These are phyloP conservation scores for Sphaerophoria taeniata DNA, from an alignment of 2,888 invertebrate genomes.

Conservation along the genomic window DNA sequence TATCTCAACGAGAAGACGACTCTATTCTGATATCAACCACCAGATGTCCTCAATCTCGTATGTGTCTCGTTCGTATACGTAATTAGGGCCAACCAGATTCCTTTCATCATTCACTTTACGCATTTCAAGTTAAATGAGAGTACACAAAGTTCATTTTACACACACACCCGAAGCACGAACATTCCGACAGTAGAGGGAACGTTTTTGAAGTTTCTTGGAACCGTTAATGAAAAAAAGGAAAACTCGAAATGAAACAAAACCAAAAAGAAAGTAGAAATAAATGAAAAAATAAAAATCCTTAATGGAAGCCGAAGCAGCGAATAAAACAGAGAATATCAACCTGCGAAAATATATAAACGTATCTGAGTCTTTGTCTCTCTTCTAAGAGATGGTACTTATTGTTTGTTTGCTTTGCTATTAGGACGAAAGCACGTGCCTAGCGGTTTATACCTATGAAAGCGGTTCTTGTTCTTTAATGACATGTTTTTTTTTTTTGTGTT, in stretches of 20 bases:
- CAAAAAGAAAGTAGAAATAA: conserved; percentile 7
- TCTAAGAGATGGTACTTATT: conserved; percentile 3
- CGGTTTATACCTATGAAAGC: conserved; percentile 21
- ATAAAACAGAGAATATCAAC: conserved; percentile 16
- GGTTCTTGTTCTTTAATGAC: conserved; percentile 35
- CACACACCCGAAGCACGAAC: neutral
- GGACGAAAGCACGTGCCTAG: conserved; percentile 46
- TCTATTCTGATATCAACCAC: conserved; percentile 6
- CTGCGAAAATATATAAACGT: conserved; percentile 7
- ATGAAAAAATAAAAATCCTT: conserved; percentile 15
- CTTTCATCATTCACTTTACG: conserved; percentile 24
- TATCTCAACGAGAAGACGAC: neutral
- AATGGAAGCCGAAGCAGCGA: conserved; percentile 32
- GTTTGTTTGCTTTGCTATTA: conserved; percentile 39
- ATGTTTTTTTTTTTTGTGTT: conserved; percentile 18
- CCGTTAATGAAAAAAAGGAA: neutral
- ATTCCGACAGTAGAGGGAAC: neutral
- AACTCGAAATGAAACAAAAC: neutral
- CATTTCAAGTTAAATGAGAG: conserved; percentile 34
- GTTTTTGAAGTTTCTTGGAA: conserved; percentile 22
- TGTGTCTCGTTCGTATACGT: conserved; percentile 12
- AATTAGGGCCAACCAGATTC: conserved; percentile 33
- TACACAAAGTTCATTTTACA: conserved; percentile 42
- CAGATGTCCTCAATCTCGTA: conserved; percentile 50
- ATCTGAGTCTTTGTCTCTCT: neutral